Evolutionary conservation across 2,888 invertebrate genomes (phyloP), one percentile per base, ranked within the genome.

Genomic region (Sialis lutaria): DNA sequence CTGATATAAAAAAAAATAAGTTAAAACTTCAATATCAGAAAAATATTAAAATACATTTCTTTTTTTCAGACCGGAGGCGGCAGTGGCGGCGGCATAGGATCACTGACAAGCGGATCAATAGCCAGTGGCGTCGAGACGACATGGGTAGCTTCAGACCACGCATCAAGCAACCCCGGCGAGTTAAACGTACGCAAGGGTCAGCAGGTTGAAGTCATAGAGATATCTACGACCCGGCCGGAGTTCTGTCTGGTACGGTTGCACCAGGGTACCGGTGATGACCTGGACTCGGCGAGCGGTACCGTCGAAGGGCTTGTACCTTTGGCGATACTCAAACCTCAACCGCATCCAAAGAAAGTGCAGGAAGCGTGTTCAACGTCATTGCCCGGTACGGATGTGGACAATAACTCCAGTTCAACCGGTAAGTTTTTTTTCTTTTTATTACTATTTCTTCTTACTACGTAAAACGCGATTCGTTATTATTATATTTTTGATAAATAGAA

Each of bases 181-280:
- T 66, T 93, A 56, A 79, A 79, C 46, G 90, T 95, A 41, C 73
- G 73, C 52, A 89, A 90, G 64, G 93, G 93, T 30, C 92, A 92
- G 67, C 92, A 92, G 67, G 92, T 93, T 52, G 93, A 93, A 63
- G 82, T 93, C 53, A 70, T 93, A 53, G 92, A 93, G 63, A 72
- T 78, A 52, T 79, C 80, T 58, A 68, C 75, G 50, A 68, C 75
- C 55, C 68, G 81, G 57, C 68, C 76, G 49, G 80, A 82, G 57
- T 82, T 75, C 68, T 82, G 82, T 72, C 63, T 82, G 58, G 82
- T 83, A 52, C 73, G 82, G 48, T 71, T 79, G 63, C 65, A 63
- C 68, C 67, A 64, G 67, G 60, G 65, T 60, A 56, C 63, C 56
- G 64, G 70, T 55, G 63, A 74, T 64, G 22, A 22, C 22, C 22